Evolutionary conservation across 1,140 invertebrate genomes (phyloP), one percentile per base, ranked within the genome.

Genomic region (Drosophila setifemur): DNA sequence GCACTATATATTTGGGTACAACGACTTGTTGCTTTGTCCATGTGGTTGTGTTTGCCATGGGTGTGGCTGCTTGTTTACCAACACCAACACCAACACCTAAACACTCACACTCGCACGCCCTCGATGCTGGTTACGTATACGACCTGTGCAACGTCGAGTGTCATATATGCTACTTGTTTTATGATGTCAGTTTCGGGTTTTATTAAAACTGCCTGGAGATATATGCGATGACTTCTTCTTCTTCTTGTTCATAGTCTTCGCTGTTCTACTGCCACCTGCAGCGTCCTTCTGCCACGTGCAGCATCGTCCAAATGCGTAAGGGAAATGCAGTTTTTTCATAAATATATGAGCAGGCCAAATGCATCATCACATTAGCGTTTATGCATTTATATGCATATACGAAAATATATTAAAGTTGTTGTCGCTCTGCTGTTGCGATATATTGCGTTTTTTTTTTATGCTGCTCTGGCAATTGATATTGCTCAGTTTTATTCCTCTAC

Each of bases 131-230:
- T 79, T 79, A 83, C 79, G 81, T 85, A 85, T 83, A 70, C 79
- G 81, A 79, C 75, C 79, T 71, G 79, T 74, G 57, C 64, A 63
- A 55, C 66, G 47, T 67, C 54, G 58, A 49, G 63, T 85, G 79
- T 77, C 79, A 85, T 83, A 78, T 71, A 37, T 66, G 79, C 71
- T 45, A 48, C 57, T 64, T 86, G 81, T 86, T 86, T 86, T 86
- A 86, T 86, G 81, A 86, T 86, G 81, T 86, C 81, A 86, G 81
- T 86, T 86, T 86, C 63, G 81, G 75, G 75, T 86, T 86, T 86
- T 86, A 86, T 86, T 86, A 86, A 86, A 86, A 86, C 81, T 81
- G 72, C 82, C 61, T 45, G 74, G 50, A 86, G 72, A 86, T 86
- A 86, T 81, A 78, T 64, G 53, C 29, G 39, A 42, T 49, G 43